These are phyloP conservation scores for Myopa testacea DNA, from an alignment of 2,888 invertebrate species.

Conservation along the genomic window DNA sequence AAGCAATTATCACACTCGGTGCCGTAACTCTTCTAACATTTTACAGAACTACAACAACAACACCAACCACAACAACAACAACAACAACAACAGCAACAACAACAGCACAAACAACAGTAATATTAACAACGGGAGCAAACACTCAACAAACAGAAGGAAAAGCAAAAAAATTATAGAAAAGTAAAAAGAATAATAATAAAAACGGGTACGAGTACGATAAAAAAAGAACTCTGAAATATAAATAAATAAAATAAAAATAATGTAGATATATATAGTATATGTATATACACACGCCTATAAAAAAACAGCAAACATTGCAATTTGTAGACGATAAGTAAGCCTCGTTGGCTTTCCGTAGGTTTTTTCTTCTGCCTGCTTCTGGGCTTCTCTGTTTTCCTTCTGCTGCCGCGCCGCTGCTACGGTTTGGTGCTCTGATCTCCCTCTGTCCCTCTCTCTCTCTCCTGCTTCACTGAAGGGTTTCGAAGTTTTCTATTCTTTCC, in stretches of 20 bases:
- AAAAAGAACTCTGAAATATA: too few species aligned
- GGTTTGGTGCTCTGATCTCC: too few species aligned
- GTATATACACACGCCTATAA: too few species aligned
- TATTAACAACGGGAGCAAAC: not conserved
- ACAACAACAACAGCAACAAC: slow-evolving; percentile 16
- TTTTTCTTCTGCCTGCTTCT: too few species aligned
- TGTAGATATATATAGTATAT: too few species aligned
- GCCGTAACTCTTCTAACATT: not conserved
- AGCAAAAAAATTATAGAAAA: not conserved
- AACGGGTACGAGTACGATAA: too few species aligned
- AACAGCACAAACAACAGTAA: not conserved
- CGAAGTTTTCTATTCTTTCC: too few species aligned
- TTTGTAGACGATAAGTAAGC: slow-evolving; percentile 21
- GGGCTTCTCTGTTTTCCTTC: too few species aligned
- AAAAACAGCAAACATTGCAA: slow-evolving; percentile 33
- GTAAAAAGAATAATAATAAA: not conserved
- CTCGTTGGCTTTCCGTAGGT: not conserved
- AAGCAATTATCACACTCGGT: slow-evolving; percentile 52
- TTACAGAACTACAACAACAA: slow-evolving; percentile 4
- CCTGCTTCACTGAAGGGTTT: too few species aligned
- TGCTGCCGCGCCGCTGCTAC: too few species aligned
- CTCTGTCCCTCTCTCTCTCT: too few species aligned
- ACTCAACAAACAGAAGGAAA: not conserved
- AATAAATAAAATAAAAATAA: too few species aligned
- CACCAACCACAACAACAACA: slow-evolving; percentile 5